phyloP scores from a whole-genome alignment of 23 tunicate species.

The Clavelina lepadiformis region DNA sequence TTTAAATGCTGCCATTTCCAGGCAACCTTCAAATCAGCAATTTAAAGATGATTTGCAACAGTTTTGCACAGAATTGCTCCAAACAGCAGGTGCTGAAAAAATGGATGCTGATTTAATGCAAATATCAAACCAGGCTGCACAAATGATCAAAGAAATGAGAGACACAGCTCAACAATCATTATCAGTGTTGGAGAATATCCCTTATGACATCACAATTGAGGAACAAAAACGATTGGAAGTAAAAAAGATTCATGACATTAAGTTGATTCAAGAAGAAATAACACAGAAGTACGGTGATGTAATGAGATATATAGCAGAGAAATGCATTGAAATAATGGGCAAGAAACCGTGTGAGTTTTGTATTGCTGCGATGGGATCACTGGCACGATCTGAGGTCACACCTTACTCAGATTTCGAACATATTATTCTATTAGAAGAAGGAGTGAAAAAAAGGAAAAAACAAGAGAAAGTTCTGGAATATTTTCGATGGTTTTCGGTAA shows the following conservation, averaged over 20 bases:
- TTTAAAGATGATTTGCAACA: background rate
- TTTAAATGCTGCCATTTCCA: background rate
- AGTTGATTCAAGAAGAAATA: too few relatives aligned
- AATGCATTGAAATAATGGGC: background rate
- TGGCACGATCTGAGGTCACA: constrained; percentile 10
- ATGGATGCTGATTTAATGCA: background rate
- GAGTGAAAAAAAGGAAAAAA: constrained; percentile 12
- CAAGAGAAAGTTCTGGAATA: constrained; percentile 13
- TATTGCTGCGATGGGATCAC: constrained; percentile 19
- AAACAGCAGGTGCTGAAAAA: background rate
- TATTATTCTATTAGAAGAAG: constrained; percentile 10
- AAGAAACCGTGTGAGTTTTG: background rate
- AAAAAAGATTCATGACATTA: too few relatives aligned
- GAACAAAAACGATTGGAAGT: too few relatives aligned
- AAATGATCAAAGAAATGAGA: background rate
- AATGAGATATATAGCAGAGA: background rate
- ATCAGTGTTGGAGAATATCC: too few relatives aligned
- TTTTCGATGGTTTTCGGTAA: constrained; percentile 25
- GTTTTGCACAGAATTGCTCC: background rate
- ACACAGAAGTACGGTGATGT: background rate
- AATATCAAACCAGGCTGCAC: background rate
- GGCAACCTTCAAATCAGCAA: background rate
- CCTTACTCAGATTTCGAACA: constrained; percentile 6
- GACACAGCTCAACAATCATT: too few relatives aligned
- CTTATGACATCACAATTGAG: too few relatives aligned